A percentile compares a stretch with the other conserved stretches of the same genome.
These are phyloP conservation scores for Ammospiza nelsoni DNA, from an alignment of 2,113 vertebrate genomes.

Conservation along the genomic window DNA sequence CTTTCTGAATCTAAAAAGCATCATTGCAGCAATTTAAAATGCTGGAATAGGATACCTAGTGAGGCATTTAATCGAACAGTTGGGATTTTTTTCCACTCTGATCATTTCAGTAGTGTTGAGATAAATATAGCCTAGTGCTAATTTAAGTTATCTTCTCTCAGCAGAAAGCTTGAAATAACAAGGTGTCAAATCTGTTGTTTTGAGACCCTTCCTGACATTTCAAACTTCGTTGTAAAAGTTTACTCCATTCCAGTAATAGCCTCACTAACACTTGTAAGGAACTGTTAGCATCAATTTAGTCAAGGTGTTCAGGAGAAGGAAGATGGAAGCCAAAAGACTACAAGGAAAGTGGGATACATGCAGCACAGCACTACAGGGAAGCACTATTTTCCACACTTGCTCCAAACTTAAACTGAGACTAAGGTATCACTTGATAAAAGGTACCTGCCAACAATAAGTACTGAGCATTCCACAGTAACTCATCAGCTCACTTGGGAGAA, in stretches of 20 bases:
- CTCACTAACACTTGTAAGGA: background rate
- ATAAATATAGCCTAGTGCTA: background rate
- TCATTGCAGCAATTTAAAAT: background rate
- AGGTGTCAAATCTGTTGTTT: background rate
- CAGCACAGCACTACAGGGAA: background rate
- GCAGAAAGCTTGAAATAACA: background rate
- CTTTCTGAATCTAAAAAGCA: background rate
- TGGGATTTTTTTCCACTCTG: background rate
- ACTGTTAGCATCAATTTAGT: background rate
- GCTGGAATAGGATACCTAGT: background rate
- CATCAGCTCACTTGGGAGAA: background rate
- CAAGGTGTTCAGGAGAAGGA: background rate
- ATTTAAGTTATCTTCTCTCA: background rate
- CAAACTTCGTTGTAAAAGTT: background rate
- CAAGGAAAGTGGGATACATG: background rate
- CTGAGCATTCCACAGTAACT: background rate
- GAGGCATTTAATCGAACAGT: background rate
- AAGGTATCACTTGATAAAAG: background rate
- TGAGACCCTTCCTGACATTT: background rate
- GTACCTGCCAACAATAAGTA: background rate
- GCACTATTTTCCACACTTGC: background rate
- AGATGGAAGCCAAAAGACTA: background rate
- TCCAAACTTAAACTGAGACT: background rate
- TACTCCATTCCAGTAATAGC: background rate
- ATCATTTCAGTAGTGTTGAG: background rate